A percentile compares a stretch with the other conserved stretches of the same genome.
Conservation (phyloP, 2,113 vertebrate genomes). For the Sinocyclocheilus rhinocerous region DNA sequence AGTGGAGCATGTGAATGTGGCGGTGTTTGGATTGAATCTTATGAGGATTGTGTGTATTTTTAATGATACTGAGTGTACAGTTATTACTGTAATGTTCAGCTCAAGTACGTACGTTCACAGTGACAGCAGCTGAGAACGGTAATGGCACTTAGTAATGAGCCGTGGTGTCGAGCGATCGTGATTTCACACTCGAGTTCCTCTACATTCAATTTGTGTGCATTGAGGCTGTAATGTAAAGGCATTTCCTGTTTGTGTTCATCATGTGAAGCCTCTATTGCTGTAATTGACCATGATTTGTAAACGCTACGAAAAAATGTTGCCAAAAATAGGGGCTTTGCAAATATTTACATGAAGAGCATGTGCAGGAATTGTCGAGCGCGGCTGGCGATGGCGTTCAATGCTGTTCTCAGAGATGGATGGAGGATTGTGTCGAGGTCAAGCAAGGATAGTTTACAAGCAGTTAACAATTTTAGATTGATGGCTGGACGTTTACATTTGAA, state of each 20-base stretch:
- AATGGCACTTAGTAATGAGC: not conserved
- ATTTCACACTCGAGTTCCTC: not conserved
- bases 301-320: not conserved
- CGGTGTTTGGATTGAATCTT: not conserved
- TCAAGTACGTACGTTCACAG: not conserved
- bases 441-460: conserved; percentile 28
- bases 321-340: conserved; percentile 40
- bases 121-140: not conserved
- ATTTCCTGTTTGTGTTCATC: not conserved
- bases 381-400: not conserved
- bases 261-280: not conserved
- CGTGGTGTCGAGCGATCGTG: not conserved
- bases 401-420: conserved; percentile 17
- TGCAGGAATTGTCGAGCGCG: conserved; percentile 14
- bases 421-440: conserved; percentile 22
- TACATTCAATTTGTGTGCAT: not conserved
- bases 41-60: not conserved
- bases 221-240: not conserved
- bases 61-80: conserved; percentile 10
- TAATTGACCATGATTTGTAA: not conserved
- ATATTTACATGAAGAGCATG: conserved; percentile 42
- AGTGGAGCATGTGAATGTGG: not conserved
- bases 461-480: conserved; percentile 44
- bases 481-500: conserved; percentile 11
- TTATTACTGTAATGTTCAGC: not conserved